Conservation (phyloP, 2,797 vertebrate species). For the Amazonetta brasiliensis region DNA sequence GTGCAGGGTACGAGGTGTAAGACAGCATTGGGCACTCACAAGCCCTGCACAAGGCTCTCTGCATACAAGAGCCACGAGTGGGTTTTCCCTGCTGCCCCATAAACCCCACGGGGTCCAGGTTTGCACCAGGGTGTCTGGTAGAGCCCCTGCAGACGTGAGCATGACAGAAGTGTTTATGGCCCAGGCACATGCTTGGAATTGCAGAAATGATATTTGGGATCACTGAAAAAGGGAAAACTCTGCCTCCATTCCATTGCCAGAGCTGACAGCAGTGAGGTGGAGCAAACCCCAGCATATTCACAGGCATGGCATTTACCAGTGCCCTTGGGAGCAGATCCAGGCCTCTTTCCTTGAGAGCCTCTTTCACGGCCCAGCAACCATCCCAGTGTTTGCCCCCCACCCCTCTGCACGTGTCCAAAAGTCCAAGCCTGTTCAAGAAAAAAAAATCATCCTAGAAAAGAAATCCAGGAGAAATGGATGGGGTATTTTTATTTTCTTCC, state of each 20-base stretch:
- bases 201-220: not conserved
- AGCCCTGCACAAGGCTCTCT: not conserved
- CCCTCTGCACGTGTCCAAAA: not conserved
- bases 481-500: not conserved
- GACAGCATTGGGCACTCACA: not conserved
- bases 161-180: not conserved
- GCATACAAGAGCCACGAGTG: not conserved
- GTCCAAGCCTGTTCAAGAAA: not conserved
- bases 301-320: not conserved
- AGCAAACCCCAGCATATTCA: not conserved
- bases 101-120: not conserved
- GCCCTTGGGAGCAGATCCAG: not conserved
- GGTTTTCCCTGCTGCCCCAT: not conserved
- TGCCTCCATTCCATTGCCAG: not conserved
- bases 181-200: rapidly evolving
- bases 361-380: not conserved
- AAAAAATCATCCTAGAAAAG: not conserved
- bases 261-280: not conserved
- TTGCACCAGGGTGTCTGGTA: not conserved
- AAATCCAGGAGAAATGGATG: not conserved
- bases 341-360: not conserved
- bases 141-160: not conserved
- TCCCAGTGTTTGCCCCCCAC: not conserved
- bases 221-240: not conserved
- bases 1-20: too few species aligned